phyloP scores from a whole-genome alignment of 2,888 invertebrate genomes.

The Protophormia terraenovae region DNA sequence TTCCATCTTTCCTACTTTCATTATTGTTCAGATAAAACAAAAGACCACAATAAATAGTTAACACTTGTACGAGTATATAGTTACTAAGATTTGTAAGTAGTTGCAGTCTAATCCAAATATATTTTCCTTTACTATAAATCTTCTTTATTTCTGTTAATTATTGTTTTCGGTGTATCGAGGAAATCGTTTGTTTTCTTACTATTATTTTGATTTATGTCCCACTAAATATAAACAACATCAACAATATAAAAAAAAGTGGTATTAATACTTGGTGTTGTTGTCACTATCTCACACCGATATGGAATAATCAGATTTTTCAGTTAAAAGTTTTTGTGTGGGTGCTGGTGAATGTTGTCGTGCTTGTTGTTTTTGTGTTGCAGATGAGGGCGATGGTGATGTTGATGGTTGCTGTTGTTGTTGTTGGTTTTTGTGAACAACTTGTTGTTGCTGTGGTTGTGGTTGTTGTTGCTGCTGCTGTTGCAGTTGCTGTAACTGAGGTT shows the following conservation, averaged over 20 bases:
- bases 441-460: constrained; percentile 72
- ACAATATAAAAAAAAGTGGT: background rate
- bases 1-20: background rate
- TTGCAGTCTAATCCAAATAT: constrained; percentile 23
- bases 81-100: background rate
- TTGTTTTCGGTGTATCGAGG: constrained; percentile 32
- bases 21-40: background rate
- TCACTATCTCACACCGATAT: constrained; percentile 85
- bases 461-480: constrained; percentile 75
- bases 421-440: constrained; percentile 68
- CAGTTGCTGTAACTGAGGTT: constrained; percentile 77
- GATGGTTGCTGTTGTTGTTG: constrained; percentile 75
- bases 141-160: constrained; percentile 29
- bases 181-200: background rate
- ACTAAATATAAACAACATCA: background rate
- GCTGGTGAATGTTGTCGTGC: constrained; percentile 80
- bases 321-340: constrained; percentile 82
- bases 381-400: constrained; percentile 78
- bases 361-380: constrained; percentile 75
- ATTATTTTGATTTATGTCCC: background rate
- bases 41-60: background rate
- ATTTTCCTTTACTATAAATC: background rate
- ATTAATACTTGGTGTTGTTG: constrained; percentile 2
- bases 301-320: constrained; percentile 87
- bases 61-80: background rate